A percentile compares a stretch with the other conserved stretches of the same genome.
phyloP scores from a whole-genome alignment of 1,140 invertebrate species.

The Drosophila ogumai region DNA sequence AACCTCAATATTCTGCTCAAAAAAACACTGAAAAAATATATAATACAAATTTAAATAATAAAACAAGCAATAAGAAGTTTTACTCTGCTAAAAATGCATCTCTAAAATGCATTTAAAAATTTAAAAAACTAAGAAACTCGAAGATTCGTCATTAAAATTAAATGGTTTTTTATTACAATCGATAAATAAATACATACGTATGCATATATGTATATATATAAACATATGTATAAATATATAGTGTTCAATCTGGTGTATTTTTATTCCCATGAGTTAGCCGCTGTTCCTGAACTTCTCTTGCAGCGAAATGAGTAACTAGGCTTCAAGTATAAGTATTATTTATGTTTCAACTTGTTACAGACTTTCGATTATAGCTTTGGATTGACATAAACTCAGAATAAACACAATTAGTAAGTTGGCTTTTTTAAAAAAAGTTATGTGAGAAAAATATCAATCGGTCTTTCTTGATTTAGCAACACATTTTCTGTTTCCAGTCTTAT shows the following conservation, averaged over 20 bases:
- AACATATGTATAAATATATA: slow-evolving; percentile 27
- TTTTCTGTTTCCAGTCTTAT: not conserved
- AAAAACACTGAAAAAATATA: slow-evolving; percentile 22
- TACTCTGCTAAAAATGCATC: not conserved
- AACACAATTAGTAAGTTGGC: not conserved
- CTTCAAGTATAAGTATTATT: not conserved
- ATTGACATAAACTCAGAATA: no score
- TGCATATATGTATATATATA: slow-evolving; percentile 15
- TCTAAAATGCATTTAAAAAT: no score
- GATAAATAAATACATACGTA: slow-evolving; percentile 28
- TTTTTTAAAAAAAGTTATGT: not conserved
- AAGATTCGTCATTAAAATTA: slow-evolving; percentile 8
- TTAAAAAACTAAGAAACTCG: not conserved
- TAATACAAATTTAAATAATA: slow-evolving; percentile 38
- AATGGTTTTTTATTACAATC: slow-evolving; percentile 28
- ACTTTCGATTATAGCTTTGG: slow-evolving; percentile 19
- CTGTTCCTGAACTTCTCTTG: slow-evolving; percentile 50
- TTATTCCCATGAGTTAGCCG: slow-evolving; percentile 35
- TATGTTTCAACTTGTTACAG: not conserved
- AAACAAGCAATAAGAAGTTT: not conserved
- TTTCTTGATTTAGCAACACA: not conserved
- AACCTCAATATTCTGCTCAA: slow-evolving; percentile 26
- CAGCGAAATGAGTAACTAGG: slow-evolving; percentile 12
- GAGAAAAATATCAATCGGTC: not conserved
- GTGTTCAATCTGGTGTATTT: slow-evolving; percentile 38